Evolutionary conservation across 2,113 vertebrate species (phyloP).

Genomic region (Amia ocellicauda): DNA sequence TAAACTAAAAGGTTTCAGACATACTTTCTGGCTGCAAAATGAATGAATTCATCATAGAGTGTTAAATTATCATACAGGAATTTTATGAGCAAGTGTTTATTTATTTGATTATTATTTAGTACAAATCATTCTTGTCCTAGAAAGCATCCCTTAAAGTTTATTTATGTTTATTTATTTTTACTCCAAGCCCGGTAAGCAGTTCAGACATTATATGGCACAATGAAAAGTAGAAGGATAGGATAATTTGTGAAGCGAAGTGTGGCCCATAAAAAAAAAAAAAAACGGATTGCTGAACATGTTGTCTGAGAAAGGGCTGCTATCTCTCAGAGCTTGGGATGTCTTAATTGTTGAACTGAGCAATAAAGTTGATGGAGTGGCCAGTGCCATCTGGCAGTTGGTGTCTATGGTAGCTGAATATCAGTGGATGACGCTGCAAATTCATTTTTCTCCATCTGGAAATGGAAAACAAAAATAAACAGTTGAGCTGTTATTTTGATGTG

Average conservation of each 20-base stretch:
- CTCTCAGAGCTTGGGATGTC: not conserved
- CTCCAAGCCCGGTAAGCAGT: too few relatives aligned
- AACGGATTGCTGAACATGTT: conserved; percentile 12
- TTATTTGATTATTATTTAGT: too few relatives aligned
- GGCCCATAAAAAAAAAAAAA: conserved; percentile 9
- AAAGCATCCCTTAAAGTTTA: too few relatives aligned
- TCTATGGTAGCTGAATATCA: not conserved
- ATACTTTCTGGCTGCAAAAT: too few relatives aligned
- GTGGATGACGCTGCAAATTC: not conserved
- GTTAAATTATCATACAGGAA: too few relatives aligned
- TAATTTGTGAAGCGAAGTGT: not conserved
- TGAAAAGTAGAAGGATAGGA: too few relatives aligned
- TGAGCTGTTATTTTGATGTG: not conserved
- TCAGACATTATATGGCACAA: too few relatives aligned
- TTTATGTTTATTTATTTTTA: too few relatives aligned
- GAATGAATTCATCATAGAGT: too few relatives aligned
- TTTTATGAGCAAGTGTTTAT: too few relatives aligned
- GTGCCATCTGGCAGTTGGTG: conserved; percentile 25
- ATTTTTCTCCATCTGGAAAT: conserved; percentile 12
- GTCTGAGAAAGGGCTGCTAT: not conserved
- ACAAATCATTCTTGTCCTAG: too few relatives aligned
- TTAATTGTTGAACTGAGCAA: conserved; percentile 20
- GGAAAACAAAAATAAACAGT: not conserved
- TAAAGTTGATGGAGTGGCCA: conserved; percentile 34
- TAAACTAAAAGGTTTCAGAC: too few relatives aligned